Evolutionary conservation across 2,113 vertebrate genomes (phyloP), one percentile per base, ranked within the genome.

Genomic region (Hydropotes inermis): DNA sequence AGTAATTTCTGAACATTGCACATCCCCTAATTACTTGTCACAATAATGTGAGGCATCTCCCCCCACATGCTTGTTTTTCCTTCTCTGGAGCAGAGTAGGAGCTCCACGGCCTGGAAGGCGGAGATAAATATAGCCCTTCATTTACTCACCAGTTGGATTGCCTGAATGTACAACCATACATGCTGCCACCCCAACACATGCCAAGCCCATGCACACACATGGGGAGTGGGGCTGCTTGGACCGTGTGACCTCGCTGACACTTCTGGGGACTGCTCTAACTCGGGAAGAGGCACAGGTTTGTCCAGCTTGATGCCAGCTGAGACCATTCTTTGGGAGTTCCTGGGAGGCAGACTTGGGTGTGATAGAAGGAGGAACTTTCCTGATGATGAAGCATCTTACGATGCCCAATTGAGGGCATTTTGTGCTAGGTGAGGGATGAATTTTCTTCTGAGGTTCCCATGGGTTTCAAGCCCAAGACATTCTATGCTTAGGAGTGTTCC

Each of bases 11-110:
- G 97, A 98, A 97, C 96, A 67, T 98, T 98, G 98, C 97, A 23
- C 98, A 55, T 98, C 98, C 92, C 93, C 96, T 99, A 98, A 99
- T 99, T 98, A 95, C 98, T 98, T 98, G 98, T 98, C 98, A 98
- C 94, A 98, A 70, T 94, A 98, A 97, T 3, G 0, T 90, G 97
- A 98, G 95, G 91, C 94, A 92, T 96, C 97, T 98, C 96, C 96
- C 96, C 96, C 97, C 0, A 0, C 0, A 3, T 30, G 96, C 79
- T 58, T 95, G 47, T 54, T 97, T 97, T 98, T 94, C 86, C 50
- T 11, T 91, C 3, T 54, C 17, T 92, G 2, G 91, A 82, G 81
- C 39, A 15, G 89, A 83, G 4, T 43, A 30, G 92, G 79, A 96
- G 76, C 36, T 39, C 97, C 87, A 10, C 0, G 97, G 60, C 43